phyloP scores from a whole-genome alignment of 2,113 vertebrate species.

The Zosterops pallidus region DNA sequence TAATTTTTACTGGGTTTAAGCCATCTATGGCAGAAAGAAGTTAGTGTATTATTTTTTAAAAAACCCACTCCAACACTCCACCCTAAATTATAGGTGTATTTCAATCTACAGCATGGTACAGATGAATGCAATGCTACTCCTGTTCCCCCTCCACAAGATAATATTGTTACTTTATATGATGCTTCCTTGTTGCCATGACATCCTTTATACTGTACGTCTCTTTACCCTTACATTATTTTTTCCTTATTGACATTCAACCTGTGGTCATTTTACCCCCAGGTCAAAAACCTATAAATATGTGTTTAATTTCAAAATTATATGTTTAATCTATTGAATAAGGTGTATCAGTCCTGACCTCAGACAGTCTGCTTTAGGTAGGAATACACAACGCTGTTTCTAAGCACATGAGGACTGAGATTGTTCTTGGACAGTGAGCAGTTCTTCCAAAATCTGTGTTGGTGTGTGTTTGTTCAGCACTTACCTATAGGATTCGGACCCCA shows the following conservation, averaged over 20 bases:
- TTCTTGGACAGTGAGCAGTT: background rate
- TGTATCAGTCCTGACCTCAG: background rate
- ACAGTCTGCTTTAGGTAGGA: background rate
- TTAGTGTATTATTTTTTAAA: background rate
- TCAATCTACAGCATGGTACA: background rate
- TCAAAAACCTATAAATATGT: background rate
- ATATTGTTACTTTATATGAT: constrained; percentile 60
- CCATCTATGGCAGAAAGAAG: background rate
- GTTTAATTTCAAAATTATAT: background rate
- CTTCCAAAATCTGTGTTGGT: background rate
- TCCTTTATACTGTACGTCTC: background rate
- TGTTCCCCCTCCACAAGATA: background rate
- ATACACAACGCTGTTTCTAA: background rate
- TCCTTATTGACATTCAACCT: background rate
- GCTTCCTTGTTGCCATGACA: constrained; percentile 72
- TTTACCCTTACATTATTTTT: background rate
- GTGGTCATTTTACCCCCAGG: background rate
- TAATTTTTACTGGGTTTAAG: background rate
- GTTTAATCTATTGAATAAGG: background rate
- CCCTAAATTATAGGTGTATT: background rate
- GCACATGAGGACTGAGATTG: background rate
- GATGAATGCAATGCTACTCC: background rate
- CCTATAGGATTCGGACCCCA: background rate
- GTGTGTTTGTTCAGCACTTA: background rate
- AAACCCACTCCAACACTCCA: accelerated